A percentile compares a stretch with the other conserved stretches of the same genome.
phyloP scores from a whole-genome alignment of 2,113 vertebrate species.

The Polypterus bichir region DNA sequence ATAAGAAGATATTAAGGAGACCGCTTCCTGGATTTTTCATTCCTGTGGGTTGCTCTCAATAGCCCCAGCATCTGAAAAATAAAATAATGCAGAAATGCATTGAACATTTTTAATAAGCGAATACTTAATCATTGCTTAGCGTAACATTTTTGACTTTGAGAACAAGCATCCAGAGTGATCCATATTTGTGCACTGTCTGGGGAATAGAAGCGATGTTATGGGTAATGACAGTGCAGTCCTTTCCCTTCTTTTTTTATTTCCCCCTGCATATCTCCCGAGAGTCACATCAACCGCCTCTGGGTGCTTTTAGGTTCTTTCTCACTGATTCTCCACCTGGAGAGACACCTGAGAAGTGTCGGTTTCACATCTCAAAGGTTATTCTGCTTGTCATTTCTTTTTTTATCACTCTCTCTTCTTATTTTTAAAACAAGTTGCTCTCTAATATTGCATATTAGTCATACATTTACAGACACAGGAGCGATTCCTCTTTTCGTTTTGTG shows the following conservation, averaged over 20 bases:
- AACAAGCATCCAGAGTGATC: slow-evolving; percentile 13
- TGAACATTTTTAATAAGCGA: not conserved
- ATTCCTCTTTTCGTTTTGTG: slow-evolving; percentile 21
- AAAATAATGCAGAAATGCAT: too few species aligned
- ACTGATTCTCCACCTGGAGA: slow-evolving; percentile 31
- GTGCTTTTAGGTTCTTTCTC: slow-evolving; percentile 34
- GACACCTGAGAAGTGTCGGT: slow-evolving; percentile 30
- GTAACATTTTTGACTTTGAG: slow-evolving; percentile 17
- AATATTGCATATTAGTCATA: slow-evolving; percentile 27
- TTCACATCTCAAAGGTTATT: slow-evolving; percentile 33
- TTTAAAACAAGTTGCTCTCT: slow-evolving; percentile 15
- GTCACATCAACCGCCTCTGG: slow-evolving; percentile 24
- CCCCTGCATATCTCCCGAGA: slow-evolving; percentile 23
- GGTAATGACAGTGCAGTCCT: slow-evolving; percentile 16
- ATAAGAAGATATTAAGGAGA: too few species aligned
- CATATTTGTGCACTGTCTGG: slow-evolving; percentile 14
- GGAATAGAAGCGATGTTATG: slow-evolving; percentile 10
- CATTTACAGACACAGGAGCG: slow-evolving; percentile 19
- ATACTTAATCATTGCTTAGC: slow-evolving; percentile 3
- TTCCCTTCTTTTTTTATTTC: slow-evolving; percentile 1
- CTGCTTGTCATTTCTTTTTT: slow-evolving; percentile 27
- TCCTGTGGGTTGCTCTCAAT: too few species aligned
- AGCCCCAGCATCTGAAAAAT: too few species aligned
- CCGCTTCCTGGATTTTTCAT: too few species aligned
- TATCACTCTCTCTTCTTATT: slow-evolving; percentile 10